phyloP scores from a whole-genome alignment of 2,888 invertebrate genomes.

The Spisula subtruncata region DNA sequence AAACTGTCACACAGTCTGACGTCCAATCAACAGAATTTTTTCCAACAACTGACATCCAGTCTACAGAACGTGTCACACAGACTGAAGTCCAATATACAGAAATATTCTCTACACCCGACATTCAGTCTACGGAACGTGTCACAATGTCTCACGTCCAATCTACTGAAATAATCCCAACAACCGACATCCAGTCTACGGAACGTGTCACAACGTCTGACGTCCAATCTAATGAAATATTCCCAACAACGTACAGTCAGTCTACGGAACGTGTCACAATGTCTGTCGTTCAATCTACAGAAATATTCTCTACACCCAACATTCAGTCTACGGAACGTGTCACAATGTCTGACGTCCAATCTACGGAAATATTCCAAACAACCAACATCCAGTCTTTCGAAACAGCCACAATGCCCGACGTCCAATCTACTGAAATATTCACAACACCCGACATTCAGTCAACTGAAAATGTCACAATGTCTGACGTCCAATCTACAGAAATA shows the following conservation, averaged over 20 bases:
- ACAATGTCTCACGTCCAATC: background rate
- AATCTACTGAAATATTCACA: background rate
- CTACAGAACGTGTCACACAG: no score
- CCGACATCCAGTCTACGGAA: background rate
- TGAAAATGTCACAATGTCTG: background rate
- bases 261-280: background rate
- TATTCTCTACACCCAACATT: background rate
- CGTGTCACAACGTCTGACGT: background rate
- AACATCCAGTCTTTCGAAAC: no score
- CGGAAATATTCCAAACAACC: background rate
- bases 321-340: background rate
- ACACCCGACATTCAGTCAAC: background rate
- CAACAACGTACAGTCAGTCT: background rate
- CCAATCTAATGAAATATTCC: background rate
- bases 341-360: background rate
- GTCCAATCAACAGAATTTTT: no score
- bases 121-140: background rate
- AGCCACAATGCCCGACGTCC: no score
- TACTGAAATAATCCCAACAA: background rate
- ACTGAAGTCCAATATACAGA: background rate
- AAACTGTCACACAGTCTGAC: no score
- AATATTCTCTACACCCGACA: background rate
- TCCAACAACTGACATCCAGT: no score
- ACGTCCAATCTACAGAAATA: background rate
- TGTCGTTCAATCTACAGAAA: background rate